Base-by-base conservation (phyloP, 2,797 vertebrate species). In the Typhlichthys eigenmanni region DNA sequence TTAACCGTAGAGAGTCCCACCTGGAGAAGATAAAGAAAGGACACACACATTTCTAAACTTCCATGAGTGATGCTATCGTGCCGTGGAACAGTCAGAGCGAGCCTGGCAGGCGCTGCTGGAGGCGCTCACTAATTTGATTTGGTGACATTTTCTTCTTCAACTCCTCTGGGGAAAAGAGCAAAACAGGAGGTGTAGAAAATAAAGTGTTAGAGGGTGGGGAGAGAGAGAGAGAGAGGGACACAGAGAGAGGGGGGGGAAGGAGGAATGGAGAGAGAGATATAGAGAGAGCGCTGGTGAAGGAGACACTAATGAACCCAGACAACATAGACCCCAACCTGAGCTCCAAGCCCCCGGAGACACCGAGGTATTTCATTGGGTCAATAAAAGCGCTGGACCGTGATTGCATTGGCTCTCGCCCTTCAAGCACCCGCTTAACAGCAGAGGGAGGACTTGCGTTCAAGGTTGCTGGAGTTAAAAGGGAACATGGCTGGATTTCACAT, bases 271-370 rank as follows among this genome's bases (percentile, higher is more conserved):
- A 47, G 34, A 14, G 43, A 55, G 24, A 17, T 1, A 71, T 34
- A 51, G 64, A 74, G 66, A 55, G 64, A 59, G 71, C 13, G 48
- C 74, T 66, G 74, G 78, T 45, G 63, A 82, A 86, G 82, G 79
- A 90, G 89, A 91, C 89, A 87, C 86, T 90, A 90, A 90, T 89
- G 89, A 89, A 88, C 80, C 76, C 83, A 79, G 88, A 90, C 88
- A 90, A 88, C 86, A 89, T 86, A 89, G 86, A 86, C 81, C 85
- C 85, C 84, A 88, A 90, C 88, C 87, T 88, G 83, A 83, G 81
- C 82, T 78, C 65, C 59, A 2, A 72, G 75, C 78, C 87, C 78
- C 85, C 60, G 69, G 84, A 85, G 87, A 89, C 50, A 0, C 48
- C 76, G 74, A 72, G 87, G 80, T 83, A 86, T 88, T 84, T 87